Conservation (phyloP, 1,140 invertebrate genomes). For the Lethrus apterus region DNA sequence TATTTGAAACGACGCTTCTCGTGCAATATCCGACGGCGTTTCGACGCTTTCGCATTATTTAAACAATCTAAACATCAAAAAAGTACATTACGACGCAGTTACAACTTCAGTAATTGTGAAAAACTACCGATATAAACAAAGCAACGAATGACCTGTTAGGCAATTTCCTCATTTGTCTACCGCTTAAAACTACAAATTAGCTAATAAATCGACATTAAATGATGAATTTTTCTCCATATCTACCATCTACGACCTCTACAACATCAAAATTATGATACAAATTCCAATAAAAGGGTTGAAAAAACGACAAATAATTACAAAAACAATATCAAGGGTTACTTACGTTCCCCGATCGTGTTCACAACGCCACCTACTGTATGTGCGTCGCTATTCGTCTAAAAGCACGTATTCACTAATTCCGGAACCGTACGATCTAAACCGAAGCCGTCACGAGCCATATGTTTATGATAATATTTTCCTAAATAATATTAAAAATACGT, state of each 20-base stretch:
- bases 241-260: neutral
- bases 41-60: no score
- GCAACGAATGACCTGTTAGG: constrained; percentile 21
- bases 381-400: constrained; percentile 20
- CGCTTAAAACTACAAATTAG: constrained; percentile 14
- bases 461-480: constrained; percentile 12
- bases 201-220: neutral
- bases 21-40: neutral
- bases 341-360: constrained; percentile 20
- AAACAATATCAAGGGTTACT: constrained; percentile 20
- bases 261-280: constrained; percentile 12
- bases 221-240: constrained; percentile 13
- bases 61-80: no score
- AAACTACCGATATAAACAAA: constrained; percentile 20
- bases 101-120: constrained; percentile 16
- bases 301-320: constrained; percentile 17
- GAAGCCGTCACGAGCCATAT: constrained; percentile 8
- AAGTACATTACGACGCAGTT: constrained; percentile 3
- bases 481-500: constrained; percentile 11
- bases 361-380: constrained; percentile 20
- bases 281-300: constrained; percentile 12
- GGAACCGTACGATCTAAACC: constrained; percentile 9
- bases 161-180: constrained; percentile 18
- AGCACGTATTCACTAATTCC: constrained; percentile 20
- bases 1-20: neutral